Evolutionary conservation across 1,140 invertebrate species (phyloP).

Genomic region (Trinorchestia longiramus): DNA sequence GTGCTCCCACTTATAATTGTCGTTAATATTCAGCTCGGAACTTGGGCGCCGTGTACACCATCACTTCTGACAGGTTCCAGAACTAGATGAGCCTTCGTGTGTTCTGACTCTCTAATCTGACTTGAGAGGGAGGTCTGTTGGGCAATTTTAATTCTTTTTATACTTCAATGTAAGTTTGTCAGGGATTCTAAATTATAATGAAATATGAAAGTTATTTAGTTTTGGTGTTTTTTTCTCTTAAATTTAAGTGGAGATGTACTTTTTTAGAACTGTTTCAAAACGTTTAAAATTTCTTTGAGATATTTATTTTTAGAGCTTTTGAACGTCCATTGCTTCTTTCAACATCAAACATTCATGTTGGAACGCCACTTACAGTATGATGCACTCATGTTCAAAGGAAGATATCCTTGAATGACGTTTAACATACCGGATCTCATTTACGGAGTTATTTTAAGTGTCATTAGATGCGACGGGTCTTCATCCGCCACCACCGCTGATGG

Average conservation of each 20-base stretch:
- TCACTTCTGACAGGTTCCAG: neutral
- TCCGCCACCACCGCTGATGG: neutral
- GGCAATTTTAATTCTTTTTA: neutral
- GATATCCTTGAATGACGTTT: neutral
- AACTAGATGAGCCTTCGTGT: neutral
- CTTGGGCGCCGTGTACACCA: neutral
- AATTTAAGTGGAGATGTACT: neutral
- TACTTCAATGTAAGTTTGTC: neutral
- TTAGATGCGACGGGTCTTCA: neutral
- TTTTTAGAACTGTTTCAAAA: neutral
- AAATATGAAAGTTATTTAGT: neutral
- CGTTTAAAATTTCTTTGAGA: neutral
- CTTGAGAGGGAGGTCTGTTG: neutral
- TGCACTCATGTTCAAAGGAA: neutral
- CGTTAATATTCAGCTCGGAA: neutral
- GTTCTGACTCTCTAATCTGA: neutral
- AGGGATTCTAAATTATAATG: neutral
- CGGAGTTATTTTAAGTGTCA: neutral
- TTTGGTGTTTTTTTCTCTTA: neutral
- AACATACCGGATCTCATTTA: conserved; percentile 1
- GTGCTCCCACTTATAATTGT: neutral
- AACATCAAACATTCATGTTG: neutral
- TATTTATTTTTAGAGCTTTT: neutral
- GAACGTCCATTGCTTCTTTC: neutral
- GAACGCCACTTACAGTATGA: neutral